Conservation (phyloP, 2,797 vertebrate species). For the Takifugu ocellatus region DNA sequence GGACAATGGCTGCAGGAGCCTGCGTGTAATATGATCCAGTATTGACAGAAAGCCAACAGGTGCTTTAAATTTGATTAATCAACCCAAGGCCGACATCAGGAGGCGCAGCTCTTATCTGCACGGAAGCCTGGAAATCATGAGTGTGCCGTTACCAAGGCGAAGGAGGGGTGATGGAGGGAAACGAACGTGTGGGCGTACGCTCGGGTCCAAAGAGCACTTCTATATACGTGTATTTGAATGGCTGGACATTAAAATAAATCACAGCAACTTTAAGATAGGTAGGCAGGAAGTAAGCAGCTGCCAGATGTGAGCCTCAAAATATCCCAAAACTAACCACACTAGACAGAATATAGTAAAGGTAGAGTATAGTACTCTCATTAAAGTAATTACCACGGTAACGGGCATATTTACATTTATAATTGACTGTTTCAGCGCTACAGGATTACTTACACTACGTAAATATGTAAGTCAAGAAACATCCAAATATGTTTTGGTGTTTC, state of each 20-base stretch:
- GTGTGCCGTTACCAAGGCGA: constrained; percentile 51
- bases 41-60: constrained; percentile 68
- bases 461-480: too few relatives aligned
- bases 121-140: constrained; percentile 49
- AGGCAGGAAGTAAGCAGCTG: too few relatives aligned
- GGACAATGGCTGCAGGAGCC: constrained; percentile 31
- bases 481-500: too few relatives aligned
- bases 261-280: not conserved
- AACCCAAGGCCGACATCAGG: constrained; percentile 40
- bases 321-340: too few relatives aligned
- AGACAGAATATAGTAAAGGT: too few relatives aligned
- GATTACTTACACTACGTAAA: too few relatives aligned
- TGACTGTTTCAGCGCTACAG: too few relatives aligned
- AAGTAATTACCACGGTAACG: too few relatives aligned
- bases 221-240: constrained; percentile 27
- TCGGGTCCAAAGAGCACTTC: constrained; percentile 6
- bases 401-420: too few relatives aligned
- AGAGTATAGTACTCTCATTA: too few relatives aligned
- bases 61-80: constrained; percentile 71
- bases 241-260: constrained; percentile 24
- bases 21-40: constrained; percentile 57
- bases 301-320: too few relatives aligned
- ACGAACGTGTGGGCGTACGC: constrained; percentile 34
- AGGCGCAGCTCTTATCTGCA: constrained; percentile 60
- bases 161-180: constrained; percentile 35